These are phyloP conservation scores for Hippopotamus amphibius DNA, from an alignment of 2,113 vertebrate species.

Conservation along the genomic window DNA sequence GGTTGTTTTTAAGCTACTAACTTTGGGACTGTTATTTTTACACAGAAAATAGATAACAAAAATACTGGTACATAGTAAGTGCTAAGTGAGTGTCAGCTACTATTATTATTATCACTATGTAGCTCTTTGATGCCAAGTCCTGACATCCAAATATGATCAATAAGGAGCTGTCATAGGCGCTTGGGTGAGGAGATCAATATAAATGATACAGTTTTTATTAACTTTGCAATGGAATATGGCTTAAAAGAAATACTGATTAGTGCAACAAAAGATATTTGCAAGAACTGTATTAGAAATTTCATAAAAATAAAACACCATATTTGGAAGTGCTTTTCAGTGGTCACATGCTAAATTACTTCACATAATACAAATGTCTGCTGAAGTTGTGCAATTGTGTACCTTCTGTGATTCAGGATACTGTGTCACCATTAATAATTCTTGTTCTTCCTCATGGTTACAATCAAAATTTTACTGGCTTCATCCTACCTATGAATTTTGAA, in stretches of 20 bases:
- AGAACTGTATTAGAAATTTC: slow-evolving; percentile 18
- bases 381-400: slow-evolving; percentile 46
- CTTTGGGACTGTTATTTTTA: slow-evolving; percentile 37
- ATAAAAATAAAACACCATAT: slow-evolving; percentile 49
- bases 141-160: neutral
- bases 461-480: slow-evolving; percentile 51
- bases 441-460: slow-evolving; percentile 42
- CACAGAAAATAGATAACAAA: slow-evolving; percentile 17
- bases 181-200: neutral
- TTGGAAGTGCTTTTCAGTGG: neutral
- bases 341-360: slow-evolving; percentile 61
- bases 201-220: slow-evolving; percentile 41
- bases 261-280: slow-evolving; percentile 31
- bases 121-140: neutral
- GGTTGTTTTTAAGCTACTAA: slow-evolving; percentile 8
- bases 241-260: slow-evolving; percentile 41
- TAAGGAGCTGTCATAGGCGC: neutral
- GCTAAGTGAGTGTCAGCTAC: neutral
- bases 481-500: slow-evolving; percentile 49
- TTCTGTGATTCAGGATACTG: slow-evolving; percentile 22
- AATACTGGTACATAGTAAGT: neutral
- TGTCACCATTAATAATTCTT: slow-evolving; percentile 43
- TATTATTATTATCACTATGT: neutral
- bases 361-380: slow-evolving; percentile 39
- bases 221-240: neutral